Base-by-base conservation (phyloP, 2,888 invertebrate genomes). In the Dermolepida albohirtum region DNA sequence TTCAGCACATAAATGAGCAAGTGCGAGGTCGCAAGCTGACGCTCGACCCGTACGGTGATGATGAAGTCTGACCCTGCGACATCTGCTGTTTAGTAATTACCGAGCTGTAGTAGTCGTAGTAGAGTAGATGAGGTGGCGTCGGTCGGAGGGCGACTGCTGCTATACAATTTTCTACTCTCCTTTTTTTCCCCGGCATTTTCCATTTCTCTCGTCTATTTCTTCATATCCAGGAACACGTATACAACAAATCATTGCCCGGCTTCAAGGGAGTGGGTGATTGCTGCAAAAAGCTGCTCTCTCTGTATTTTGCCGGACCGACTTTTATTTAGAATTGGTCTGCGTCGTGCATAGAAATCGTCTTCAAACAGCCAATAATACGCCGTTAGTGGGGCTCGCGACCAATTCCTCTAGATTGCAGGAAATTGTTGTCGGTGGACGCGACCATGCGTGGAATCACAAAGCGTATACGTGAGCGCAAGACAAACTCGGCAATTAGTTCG, bases 1-100 rank as follows among this genome's bases (percentile, higher is more conserved):
- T 77, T 78, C 78, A 74, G 76, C 79, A 79, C 79, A 80, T 81
- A 81, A 81, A 81, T 78, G 77, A 73, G 72, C 70, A 77, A 74
- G 75, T 74, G 76, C 76, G 76, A 79, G 80, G 80, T 80, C 80
- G 81, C 83, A 83, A 83, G 83, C 83, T 83, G 83, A 82, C 83
- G 83, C 82, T 68, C 66, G 71, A 70, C 68, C 73, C 69, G 73
- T 66, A 71, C 77, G 75, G 76, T 78, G 72, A 71, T 74, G 80
- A 79, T 79, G 78, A 79, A 80, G 81, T 80, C 76, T 81, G 79
- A 80, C 80, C 80, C 79, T 75, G 81, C 80, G 79, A 79, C 81
- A 78, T 78, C 77, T 79, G 79, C 71, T 72, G 74, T 74, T 75
- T 77, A 77, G 77, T 79, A 80, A 80, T 80, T 79, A 79, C 79